phyloP scores from a whole-genome alignment of 2,113 vertebrate genomes.

The Calidris pygmaea region DNA sequence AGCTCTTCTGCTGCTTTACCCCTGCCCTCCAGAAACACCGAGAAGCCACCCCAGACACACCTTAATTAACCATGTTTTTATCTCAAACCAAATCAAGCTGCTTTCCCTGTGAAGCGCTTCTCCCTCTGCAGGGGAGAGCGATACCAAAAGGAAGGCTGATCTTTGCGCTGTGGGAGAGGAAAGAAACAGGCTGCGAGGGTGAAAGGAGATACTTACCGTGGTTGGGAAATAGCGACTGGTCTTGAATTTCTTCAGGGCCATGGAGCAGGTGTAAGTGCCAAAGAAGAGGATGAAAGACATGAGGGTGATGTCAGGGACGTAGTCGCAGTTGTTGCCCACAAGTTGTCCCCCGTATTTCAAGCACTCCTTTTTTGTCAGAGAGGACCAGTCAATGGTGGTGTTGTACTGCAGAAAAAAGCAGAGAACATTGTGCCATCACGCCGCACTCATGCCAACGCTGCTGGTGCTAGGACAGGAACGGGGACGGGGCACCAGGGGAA shows the following conservation, averaged over 20 bases:
- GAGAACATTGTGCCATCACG: neutral
- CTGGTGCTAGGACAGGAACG: neutral
- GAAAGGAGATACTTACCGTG: conserved; percentile 80
- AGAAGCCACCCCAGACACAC: neutral
- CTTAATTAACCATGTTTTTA: neutral
- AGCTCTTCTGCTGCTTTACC: neutral
- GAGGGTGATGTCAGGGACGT: conserved; percentile 92
- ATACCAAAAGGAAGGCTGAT: neutral
- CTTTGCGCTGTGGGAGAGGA: neutral
- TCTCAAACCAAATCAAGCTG: neutral
- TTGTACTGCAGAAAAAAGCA: conserved; percentile 72
- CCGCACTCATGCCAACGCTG: neutral
- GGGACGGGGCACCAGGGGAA: neutral
- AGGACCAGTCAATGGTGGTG: conserved; percentile 81
- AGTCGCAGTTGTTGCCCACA: conserved; percentile 85
- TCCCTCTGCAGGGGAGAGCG: neutral
- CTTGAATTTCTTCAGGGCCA: conserved; percentile 98
- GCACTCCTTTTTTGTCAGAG: conserved; percentile 85
- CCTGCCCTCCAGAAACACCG: neutral
- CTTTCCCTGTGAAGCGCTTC: neutral
- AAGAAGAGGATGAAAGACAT: conserved; percentile 98
- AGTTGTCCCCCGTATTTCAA: conserved; percentile 84
- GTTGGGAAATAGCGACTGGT: conserved; percentile 95
- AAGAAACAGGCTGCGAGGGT: neutral
- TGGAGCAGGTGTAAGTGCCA: conserved; percentile 96